Base-by-base conservation (phyloP, 2,888 invertebrate genomes). In the Caenorhabditis becei region DNA sequence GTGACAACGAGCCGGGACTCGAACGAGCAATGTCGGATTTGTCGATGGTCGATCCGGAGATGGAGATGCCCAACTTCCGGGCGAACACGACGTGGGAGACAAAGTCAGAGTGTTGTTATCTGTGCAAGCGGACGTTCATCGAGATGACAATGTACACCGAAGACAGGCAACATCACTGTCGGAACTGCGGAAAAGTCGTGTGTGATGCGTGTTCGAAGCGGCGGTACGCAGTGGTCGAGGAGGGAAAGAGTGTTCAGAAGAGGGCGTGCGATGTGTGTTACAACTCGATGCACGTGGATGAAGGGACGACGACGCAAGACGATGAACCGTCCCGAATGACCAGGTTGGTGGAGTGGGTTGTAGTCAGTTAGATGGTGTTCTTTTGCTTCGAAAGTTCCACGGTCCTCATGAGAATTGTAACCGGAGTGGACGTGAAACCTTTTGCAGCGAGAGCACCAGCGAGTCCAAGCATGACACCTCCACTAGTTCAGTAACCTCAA, bases 181-280 rank as follows among this genome's bases (percentile, higher is more conserved):
- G 86, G 37, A 66, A 82, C 32, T 86, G 86, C 59, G 83, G 83
- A n/a, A 28, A 66, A n/a, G 63, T 83, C 0, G 85, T 86, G 18
- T 86, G 86, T 53, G 70, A 77, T 2, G 51, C 26, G 2, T 86
- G 86, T 54, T 84, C 83, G 10, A 59, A 49, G 14, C 35, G 83
- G 16, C 26, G 58, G 14, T 83, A 56, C 53, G 77, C 83, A 20
- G 61, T 59, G 11, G 49, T 79, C 11, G 77, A 80, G 35, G 82
- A 85, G 32, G 86, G 86, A 26, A 47, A 59, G 11, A 65, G 80
- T 16, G 78, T 79, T 11, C 37, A 69, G 53, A 63, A 82, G 56
- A 56, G 82, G 53, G 84, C 72, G 3, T 86, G 86, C 58, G 71
- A 78, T n/a, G 26, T 26, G 8, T 86, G 86, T 32, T 86, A 83